These are phyloP conservation scores for Calcarius lapponicus DNA, from an alignment of 2,797 vertebrate species.

Conservation along the genomic window DNA sequence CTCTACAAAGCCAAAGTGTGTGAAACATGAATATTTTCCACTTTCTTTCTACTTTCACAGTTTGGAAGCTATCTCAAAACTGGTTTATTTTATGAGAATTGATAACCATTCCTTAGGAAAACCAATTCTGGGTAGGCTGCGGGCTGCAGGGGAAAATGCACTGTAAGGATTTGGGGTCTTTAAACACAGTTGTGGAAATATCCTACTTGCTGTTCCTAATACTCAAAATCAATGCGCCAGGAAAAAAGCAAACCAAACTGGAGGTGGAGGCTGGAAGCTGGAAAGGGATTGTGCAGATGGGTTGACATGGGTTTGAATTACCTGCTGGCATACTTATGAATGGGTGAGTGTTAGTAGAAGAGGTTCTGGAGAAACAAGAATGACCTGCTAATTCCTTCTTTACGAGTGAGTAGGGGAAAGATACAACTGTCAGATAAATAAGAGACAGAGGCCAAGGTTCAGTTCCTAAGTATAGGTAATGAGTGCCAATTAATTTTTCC, in stretches of 20 bases:
- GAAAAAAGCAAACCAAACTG: neutral
- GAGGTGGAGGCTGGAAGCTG: neutral
- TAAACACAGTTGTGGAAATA: neutral
- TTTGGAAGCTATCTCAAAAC: neutral
- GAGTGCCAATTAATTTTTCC: neutral
- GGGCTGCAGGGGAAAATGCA: neutral
- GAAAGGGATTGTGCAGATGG: neutral
- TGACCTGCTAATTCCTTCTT: neutral
- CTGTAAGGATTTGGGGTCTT: neutral
- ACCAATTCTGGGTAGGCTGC: neutral
- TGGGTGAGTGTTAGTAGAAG: neutral
- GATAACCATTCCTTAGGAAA: neutral
- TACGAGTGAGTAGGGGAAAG: neutral
- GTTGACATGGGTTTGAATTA: neutral
- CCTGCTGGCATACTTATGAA: rapidly evolving
- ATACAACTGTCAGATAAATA: neutral
- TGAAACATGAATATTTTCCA: neutral
- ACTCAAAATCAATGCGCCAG: neutral
- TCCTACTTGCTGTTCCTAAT: neutral
- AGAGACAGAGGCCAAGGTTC: neutral
- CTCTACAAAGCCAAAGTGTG: neutral
- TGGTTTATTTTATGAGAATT: neutral
- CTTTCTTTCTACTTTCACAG: neutral
- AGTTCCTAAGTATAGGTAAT: neutral
- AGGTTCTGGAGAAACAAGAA: neutral